Percentiles rank a stretch among this genome's conserved stretches.
Evolutionary conservation across 2,797 vertebrate genomes (phyloP).

Genomic region (Syncerus caffer): DNA sequence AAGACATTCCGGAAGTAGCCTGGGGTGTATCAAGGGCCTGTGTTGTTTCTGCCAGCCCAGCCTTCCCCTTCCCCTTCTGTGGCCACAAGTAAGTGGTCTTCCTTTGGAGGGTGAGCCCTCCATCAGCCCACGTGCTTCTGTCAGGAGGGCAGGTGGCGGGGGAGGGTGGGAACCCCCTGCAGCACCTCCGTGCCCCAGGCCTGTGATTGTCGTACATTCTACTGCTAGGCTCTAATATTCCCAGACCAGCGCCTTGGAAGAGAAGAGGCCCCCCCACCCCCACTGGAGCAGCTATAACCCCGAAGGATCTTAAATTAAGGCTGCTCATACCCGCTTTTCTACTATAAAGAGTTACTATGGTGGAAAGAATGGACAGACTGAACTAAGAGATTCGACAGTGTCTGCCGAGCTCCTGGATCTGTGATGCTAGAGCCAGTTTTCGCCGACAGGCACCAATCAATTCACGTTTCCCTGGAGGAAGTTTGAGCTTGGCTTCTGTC

Average conservation of each 20-base stretch:
- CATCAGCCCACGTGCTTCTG: rapidly evolving
- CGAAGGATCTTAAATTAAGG: not conserved
- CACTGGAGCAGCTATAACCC: not conserved
- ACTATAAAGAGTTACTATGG: not conserved
- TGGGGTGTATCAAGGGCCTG: rapidly evolving
- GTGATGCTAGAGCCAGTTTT: no score
- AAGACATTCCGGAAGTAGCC: not conserved
- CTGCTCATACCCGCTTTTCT: not conserved
- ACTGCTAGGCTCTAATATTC: not conserved
- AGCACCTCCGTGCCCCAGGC: not conserved
- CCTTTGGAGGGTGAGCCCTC: not conserved
- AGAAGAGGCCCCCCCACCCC: not conserved
- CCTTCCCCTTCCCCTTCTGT: no score
- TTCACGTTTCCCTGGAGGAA: not conserved
- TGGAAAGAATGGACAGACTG: not conserved
- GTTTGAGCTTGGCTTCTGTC: not conserved
- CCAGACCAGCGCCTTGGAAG: not conserved
- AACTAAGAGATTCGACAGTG: not conserved
- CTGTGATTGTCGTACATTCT: not conserved
- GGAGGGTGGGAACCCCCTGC: rapidly evolving
- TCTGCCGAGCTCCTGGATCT: not conserved
- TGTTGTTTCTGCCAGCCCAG: not conserved
- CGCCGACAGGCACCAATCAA: rapidly evolving
- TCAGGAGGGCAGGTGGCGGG: rapidly evolving
- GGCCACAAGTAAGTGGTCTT: no score